Conservation (phyloP, 2,797 vertebrate genomes). For the Sebastes itinus region DNA sequence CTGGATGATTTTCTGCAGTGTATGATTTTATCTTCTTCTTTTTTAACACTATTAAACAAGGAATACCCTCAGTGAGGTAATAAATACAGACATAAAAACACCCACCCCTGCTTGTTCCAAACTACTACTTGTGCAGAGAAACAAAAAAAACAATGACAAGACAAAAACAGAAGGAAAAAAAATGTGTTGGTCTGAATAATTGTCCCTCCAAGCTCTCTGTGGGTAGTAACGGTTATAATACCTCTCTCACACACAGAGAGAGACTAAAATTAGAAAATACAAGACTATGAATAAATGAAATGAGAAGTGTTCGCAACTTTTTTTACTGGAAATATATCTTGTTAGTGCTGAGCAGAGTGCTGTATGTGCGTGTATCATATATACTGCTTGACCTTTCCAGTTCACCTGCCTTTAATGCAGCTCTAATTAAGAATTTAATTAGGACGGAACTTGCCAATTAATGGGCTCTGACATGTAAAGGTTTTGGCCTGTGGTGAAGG, state of each 20-base stretch:
- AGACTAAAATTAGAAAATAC: neutral
- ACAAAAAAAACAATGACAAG: neutral
- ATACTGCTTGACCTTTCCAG: constrained; percentile 10
- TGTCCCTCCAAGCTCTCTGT: constrained; percentile 3
- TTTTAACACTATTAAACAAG: neutral
- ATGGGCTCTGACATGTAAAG: constrained; percentile 7
- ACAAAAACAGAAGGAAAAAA: neutral
- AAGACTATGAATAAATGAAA: neutral
- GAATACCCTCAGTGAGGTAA: neutral
- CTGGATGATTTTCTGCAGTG: neutral
- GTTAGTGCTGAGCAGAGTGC: neutral
- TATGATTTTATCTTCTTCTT: neutral
- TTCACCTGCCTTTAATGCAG: constrained; percentile 10
- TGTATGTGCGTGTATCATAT: neutral
- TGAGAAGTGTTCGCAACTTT: neutral
- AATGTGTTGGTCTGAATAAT: neutral
- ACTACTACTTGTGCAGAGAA: neutral
- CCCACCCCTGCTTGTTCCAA: neutral
- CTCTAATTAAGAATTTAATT: constrained; percentile 31
- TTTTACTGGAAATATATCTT: neutral
- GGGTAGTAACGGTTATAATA: neutral
- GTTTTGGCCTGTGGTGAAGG: neutral
- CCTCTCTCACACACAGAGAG: neutral
- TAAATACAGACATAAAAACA: neutral
- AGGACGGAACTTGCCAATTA: constrained; percentile 19